Evolutionary conservation across 1,140 invertebrate species (phyloP).

Genomic region (Artemia franciscana): DNA sequence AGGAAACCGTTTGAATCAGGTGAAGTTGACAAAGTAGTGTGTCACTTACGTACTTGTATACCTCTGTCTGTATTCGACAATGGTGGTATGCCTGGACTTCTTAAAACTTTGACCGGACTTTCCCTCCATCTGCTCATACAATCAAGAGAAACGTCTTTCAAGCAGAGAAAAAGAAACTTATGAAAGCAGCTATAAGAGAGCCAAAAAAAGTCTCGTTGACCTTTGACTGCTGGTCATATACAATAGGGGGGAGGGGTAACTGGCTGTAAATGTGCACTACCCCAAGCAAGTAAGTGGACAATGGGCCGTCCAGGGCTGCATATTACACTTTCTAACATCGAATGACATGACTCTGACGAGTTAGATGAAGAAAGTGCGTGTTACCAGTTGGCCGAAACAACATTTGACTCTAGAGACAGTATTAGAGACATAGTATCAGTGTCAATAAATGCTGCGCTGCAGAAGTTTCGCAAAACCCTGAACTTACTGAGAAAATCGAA

Average conservation of each 20-base stretch:
- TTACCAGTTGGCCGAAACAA: neutral
- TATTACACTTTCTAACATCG: neutral
- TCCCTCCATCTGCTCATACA: neutral
- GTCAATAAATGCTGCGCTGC: neutral
- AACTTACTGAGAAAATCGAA: neutral
- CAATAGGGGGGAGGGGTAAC: neutral
- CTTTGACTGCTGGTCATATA: neutral
- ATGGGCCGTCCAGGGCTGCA: neutral
- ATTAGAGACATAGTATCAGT: neutral
- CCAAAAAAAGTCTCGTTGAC: neutral
- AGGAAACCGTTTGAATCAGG: neutral
- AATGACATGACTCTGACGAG: neutral
- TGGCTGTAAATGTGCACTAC: neutral
- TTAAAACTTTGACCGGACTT: neutral
- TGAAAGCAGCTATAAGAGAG: neutral
- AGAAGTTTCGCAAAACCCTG: neutral
- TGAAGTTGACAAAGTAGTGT: neutral
- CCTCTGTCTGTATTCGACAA: neutral
- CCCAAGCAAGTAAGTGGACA: neutral
- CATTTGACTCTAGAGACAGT: neutral
- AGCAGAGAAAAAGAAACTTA: neutral
- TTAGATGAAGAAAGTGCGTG: neutral
- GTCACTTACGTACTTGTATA: neutral
- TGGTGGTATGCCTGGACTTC: neutral
- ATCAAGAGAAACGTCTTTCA: neutral